Percentiles rank a stretch among this genome's conserved stretches.
These are phyloP conservation scores for Danio tinwini DNA, from an alignment of 2,797 vertebrate genomes.

Conservation along the genomic window DNA sequence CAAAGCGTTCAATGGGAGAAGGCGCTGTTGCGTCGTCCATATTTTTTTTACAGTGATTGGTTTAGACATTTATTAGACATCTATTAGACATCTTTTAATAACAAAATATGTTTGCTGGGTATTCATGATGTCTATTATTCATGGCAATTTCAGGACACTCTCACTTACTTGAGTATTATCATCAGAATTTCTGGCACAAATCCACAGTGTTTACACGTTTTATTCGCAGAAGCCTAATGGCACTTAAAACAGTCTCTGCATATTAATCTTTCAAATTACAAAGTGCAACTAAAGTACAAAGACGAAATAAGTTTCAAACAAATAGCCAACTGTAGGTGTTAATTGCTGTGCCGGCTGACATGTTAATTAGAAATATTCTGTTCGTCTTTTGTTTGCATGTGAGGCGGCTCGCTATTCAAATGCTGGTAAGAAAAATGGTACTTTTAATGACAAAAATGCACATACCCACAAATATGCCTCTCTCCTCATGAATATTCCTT, in stretches of 20 bases:
- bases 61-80: too few species aligned
- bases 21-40: too few species aligned
- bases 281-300: background rate
- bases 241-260: background rate
- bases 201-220: background rate
- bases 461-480: slow-evolving; percentile 1
- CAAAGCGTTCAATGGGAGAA: too few species aligned
- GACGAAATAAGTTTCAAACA: background rate
- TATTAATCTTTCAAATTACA: background rate
- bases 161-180: too few species aligned
- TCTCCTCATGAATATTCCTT: slow-evolving; percentile 47
- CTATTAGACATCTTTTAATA: too few species aligned
- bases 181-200: too few species aligned
- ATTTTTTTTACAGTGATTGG: too few species aligned
- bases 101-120: too few species aligned
- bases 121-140: too few species aligned
- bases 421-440: background rate
- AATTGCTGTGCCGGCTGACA: background rate
- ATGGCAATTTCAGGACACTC: too few species aligned
- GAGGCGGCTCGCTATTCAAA: background rate
- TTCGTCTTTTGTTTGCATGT: slow-evolving; percentile 2
- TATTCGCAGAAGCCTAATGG: background rate
- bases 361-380: slow-evolving; percentile 3
- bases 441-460: background rate
- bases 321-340: background rate